Base-by-base conservation (phyloP, 2,797 vertebrate species). In the Acanthurus leucopareius region DNA sequence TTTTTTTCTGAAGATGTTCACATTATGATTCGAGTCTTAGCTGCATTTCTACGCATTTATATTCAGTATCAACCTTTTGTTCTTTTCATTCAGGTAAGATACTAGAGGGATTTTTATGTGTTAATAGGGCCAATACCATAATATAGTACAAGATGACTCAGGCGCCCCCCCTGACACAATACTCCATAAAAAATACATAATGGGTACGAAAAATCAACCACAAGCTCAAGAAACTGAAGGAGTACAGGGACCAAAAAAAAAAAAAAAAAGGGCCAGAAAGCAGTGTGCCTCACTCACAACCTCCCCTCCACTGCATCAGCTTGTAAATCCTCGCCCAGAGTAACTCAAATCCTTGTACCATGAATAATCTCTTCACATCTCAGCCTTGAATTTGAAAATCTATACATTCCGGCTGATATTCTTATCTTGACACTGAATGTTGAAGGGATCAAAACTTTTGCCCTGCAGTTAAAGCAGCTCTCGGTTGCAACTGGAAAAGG, bases 341-440 rank as follows among this genome's bases (percentile, higher is more conserved):
- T 77, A 66, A 80, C 77, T 85, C 51, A 65, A 73, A 51, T 74
- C 73, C 53, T 20, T 69, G 75, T 66, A 66, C 69, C 79, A 59
- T 75, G 45, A 82, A 80, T 85, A 80, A 82, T 87, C 83, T 74
- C 74, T 38, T 69, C 61, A 58, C 45, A 87, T 84, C 57, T 80
- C 75, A 64, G 73, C 58, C 75, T 67, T 69, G 78, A 69, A 58
- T 80, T 69, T 66, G 8, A 76, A 81, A 69, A 75, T 86, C 47
- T 68, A 68, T 83, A 81, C 35, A 62, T 85, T 77, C 52, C 8
- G 35, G 44, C 25, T 51, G 47, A 82, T 74, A 49, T 77, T 61
- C 64, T 76, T 66, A 59, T 67, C 51, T 69, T 25, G 69, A 48
- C 25, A 32, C 32, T 4, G 47, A 79, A 45, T 48, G 42, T 40